These are phyloP conservation scores for Tolmerus cingulatus DNA, from an alignment of 2,888 invertebrate species.

Conservation along the genomic window DNA sequence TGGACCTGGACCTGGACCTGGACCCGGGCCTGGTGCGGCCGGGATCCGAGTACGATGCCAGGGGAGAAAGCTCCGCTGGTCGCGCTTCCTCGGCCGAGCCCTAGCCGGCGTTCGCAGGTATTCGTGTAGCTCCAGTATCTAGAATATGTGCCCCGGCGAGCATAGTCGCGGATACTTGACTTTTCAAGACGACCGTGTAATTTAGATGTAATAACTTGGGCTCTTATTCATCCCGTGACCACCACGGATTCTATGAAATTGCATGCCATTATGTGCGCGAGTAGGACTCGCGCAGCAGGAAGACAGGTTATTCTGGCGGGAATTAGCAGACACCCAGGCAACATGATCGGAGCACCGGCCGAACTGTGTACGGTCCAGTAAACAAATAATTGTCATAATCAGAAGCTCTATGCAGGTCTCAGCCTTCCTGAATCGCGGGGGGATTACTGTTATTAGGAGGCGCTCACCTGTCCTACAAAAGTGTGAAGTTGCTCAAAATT, in stretches of 20 bases:
- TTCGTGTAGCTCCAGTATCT: not conserved
- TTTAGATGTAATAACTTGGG: slow-evolving; percentile 35
- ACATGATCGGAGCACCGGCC: not conserved
- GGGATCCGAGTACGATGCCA: not conserved
- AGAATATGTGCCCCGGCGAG: not conserved
- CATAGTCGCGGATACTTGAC: slow-evolving; percentile 4
- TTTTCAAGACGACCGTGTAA: slow-evolving; percentile 36
- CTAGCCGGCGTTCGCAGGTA: not conserved
- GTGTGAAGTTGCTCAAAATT: slow-evolving; percentile 43
- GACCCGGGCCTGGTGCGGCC: not conserved
- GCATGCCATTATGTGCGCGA: slow-evolving; percentile 33
- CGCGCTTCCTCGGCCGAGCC: not conserved
- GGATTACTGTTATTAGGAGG: slow-evolving; percentile 32
- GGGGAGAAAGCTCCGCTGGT: not conserved
- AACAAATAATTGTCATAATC: slow-evolving; percentile 42
- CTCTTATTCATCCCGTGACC: slow-evolving; percentile 34
- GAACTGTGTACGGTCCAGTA: not conserved
- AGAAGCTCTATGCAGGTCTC: slow-evolving; percentile 26
- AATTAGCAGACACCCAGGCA: slow-evolving; percentile 40
- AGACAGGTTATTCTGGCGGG: slow-evolving; percentile 15
- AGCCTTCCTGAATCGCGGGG: slow-evolving; percentile 19
- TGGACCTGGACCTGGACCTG: not conserved
- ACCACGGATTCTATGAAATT: slow-evolving; percentile 30
- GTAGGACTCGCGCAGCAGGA: slow-evolving; percentile 19
- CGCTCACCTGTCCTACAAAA: slow-evolving; percentile 36